These are phyloP conservation scores for Apamea anceps DNA, from an alignment of 2,888 invertebrate genomes.

Conservation along the genomic window DNA sequence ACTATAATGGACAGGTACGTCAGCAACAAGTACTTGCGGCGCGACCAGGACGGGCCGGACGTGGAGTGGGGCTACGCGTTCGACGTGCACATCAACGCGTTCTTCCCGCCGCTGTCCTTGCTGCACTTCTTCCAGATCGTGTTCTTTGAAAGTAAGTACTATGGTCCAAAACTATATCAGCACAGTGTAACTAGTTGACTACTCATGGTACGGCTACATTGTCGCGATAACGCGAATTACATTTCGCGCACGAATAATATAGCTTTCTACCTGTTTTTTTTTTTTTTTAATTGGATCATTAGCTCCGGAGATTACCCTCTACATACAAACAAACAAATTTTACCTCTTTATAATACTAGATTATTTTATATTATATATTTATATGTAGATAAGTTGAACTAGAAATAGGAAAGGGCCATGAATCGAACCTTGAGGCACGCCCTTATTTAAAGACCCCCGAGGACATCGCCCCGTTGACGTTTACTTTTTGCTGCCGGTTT, in stretches of 20 bases:
- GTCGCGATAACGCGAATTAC: background rate
- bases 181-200: background rate
- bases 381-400: background rate
- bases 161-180: background rate
- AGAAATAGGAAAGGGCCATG: background rate
- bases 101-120: slow-evolving; percentile 98
- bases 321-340: too few relatives aligned
- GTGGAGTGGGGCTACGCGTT: slow-evolving; percentile 99
- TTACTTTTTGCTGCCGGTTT: background rate
- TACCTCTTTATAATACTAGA: too few relatives aligned
- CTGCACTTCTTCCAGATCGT: slow-evolving; percentile 98
- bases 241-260: background rate
- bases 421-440: background rate
- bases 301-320: too few relatives aligned
- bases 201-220: background rate
- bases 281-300: too few relatives aligned
- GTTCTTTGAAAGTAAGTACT: slow-evolving; percentile 94
- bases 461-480: background rate
- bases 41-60: slow-evolving; percentile 90
- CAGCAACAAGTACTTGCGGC: slow-evolving; percentile 94
- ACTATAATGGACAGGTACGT: slow-evolving; percentile 91
- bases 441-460: background rate
- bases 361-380: too few relatives aligned
- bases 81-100: slow-evolving; percentile 99
- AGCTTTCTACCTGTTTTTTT: too few relatives aligned